Evolutionary conservation across 2,113 vertebrate species (phyloP), one percentile per base, ranked within the genome.

Genomic region (Microtus ochrogaster): DNA sequence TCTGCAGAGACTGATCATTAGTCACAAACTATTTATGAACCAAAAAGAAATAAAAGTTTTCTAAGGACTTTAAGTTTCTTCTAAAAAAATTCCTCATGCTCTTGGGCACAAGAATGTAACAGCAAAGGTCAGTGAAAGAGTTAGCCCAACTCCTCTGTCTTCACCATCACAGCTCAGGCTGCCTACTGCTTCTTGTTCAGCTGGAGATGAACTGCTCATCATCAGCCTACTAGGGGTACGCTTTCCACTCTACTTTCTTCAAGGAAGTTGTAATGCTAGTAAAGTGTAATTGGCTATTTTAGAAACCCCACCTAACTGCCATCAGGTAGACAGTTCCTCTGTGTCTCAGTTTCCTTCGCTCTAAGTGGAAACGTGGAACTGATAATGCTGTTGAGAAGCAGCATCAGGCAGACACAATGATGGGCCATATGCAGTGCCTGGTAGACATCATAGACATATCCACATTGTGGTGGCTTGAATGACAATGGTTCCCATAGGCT

Each of bases 1-100:
- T 91, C 9, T 84, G 7, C 65, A 39, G 89, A 28, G 39, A 58
- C 65, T 55, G 36, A 90, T 70, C 1, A 44, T 47, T 94, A 70
- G 77, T 74, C 22, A 86, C 14, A 76, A 1, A 70, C 2, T 73
- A 49, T 1, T 33, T 77, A 8, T 89, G 52, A 94, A 2, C 33
- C 90, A 65, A 93, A 93, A 85, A 74, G n/a, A 88, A 92, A 76
- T 39, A 88, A 58, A 91, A 52, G 22, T 90, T 93, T 58, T 94
- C 55, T 72, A 65, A 22, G 39, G 19, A 90, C 82, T 84, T 44
- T 73, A 78, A 65, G 1, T 90, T 95, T 97, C 92, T 47, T 90
- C 28, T 55, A 33, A 77, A 93, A 30, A 68, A 33, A 33, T 14
- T n/a, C 44, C 39, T 6, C 44, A 55, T 19, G 24, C 11, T 91